phyloP scores from a whole-genome alignment of 2,888 invertebrate species.

The Rotaria magnacalcarata region DNA sequence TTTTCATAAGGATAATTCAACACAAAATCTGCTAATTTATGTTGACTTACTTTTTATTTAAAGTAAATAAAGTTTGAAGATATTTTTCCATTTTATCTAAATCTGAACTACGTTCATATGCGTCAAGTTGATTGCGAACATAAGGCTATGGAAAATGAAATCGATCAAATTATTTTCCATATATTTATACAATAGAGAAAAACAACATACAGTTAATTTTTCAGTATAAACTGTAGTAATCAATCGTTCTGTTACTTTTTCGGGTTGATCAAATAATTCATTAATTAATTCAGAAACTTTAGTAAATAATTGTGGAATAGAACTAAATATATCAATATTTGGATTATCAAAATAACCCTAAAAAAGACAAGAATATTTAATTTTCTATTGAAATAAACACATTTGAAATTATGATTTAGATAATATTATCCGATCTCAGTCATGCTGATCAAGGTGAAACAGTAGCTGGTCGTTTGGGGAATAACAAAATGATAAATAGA shows the following conservation, averaged over 20 bases:
- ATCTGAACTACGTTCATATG: not conserved
- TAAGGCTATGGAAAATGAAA: conserved; percentile 41
- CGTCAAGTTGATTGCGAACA: not conserved
- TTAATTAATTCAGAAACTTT: conserved; percentile 70
- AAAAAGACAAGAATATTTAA: conserved; percentile 43
- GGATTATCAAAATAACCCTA: conserved; percentile 78
- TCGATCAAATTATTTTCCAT: not conserved
- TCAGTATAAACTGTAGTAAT: conserved; percentile 88
- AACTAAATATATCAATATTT: conserved; percentile 73
- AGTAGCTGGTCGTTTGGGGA: no score
- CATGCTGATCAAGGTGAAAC: no score
- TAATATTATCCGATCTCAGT: no score
- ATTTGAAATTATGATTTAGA: no score
- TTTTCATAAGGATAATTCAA: not conserved
- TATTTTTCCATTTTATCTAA: conserved; percentile 75
- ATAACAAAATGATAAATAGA: no score
- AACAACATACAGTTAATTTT: conserved; percentile 64
- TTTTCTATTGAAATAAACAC: no score
- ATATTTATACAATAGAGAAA: not conserved
- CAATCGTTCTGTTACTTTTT: conserved; percentile 95
- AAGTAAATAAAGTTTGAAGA: conserved; percentile 77
- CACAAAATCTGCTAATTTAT: conserved; percentile 48
- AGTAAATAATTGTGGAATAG: conserved; percentile 81
- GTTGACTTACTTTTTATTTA: conserved; percentile 73
- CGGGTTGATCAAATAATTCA: conserved; percentile 86